Evolutionary conservation across 2,113 vertebrate species (phyloP).

Genomic region (Melospiza melodia): DNA sequence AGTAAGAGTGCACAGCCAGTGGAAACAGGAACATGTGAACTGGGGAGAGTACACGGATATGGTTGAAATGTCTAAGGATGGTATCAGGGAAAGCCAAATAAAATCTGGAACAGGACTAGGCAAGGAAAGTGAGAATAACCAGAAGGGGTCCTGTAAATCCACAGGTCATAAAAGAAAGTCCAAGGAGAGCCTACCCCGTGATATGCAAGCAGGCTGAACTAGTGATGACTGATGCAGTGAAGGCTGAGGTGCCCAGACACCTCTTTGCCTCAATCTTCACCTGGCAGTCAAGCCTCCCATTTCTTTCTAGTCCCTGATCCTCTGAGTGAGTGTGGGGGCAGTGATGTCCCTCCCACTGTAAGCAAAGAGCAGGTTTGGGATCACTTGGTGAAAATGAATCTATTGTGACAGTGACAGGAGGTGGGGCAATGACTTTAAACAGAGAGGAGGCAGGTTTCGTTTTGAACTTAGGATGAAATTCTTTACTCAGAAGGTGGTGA

Average conservation of each 20-base stretch:
- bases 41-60: fast-evolving
- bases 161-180: background rate
- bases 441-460: background rate
- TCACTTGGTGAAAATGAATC: background rate
- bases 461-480: background rate
- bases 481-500: background rate
- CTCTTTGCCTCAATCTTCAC: background rate
- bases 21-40: background rate
- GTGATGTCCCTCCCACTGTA: background rate
- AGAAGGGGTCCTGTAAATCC: background rate
- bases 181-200: background rate
- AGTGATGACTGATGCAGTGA: background rate
- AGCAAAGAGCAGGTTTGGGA: background rate
- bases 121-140: fast-evolving
- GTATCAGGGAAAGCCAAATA: background rate
- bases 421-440: background rate
- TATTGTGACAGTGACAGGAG: background rate
- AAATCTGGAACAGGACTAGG: background rate
- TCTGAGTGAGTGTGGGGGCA: fast-evolving
- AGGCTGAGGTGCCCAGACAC: background rate
- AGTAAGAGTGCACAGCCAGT: background rate
- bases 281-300: background rate
- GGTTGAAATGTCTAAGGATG: background rate
- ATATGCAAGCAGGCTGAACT: background rate
- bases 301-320: too few relatives aligned